Percentiles rank a stretch among this genome's conserved stretches.
Conservation (phyloP, 2,797 vertebrate genomes). For the Champsocephalus gunnari region DNA sequence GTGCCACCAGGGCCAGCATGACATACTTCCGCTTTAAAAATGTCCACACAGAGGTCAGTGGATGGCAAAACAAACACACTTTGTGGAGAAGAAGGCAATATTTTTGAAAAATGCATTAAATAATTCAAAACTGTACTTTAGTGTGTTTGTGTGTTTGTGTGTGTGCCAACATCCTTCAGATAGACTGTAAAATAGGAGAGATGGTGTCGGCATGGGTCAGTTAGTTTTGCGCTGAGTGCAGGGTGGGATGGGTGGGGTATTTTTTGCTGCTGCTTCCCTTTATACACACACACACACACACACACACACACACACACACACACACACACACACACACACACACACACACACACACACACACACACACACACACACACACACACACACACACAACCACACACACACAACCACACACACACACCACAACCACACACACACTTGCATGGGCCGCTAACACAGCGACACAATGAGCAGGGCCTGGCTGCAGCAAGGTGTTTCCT, state of each 20-base stretch:
- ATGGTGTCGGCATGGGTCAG: constrained; percentile 35
- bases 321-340: constrained; percentile 5
- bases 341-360: constrained; percentile 26
- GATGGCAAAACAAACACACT: neutral
- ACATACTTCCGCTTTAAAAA: constrained; percentile 53
- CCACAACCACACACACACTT: neutral
- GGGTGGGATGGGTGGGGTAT: constrained; percentile 48
- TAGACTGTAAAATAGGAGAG: neutral
- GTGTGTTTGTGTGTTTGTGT: neutral
- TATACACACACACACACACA: constrained; percentile 41
- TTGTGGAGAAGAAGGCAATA: neutral
- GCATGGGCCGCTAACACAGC: constrained; percentile 45
- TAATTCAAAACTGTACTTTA: neutral
- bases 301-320: neutral
- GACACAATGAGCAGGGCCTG: constrained; percentile 70
- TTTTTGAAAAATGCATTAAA: neutral
- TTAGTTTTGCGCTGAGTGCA: constrained; percentile 21
- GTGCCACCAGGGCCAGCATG: constrained; percentile 18
- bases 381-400: neutral
- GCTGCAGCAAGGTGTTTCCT: constrained; percentile 84
- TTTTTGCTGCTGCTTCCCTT: constrained; percentile 66
- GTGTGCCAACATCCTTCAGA: constrained; percentile 54
- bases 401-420: no score
- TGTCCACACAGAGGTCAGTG: constrained; percentile 6
- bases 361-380: neutral